These are phyloP conservation scores for Drosophila longiperda DNA, from an alignment of 2,888 invertebrate genomes.

Conservation along the genomic window DNA sequence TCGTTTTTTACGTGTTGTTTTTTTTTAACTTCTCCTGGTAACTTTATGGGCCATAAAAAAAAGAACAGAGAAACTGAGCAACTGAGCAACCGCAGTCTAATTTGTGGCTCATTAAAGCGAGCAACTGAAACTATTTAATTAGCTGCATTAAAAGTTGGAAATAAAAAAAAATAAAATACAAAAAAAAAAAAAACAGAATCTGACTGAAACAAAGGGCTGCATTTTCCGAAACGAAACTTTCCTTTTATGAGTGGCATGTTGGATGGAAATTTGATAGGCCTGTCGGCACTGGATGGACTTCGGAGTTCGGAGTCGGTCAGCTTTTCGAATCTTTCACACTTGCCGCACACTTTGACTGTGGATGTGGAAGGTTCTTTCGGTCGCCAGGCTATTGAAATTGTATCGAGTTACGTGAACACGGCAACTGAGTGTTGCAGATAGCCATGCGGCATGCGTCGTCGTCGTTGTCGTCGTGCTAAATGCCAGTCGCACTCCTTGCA, in stretches of 20 bases:
- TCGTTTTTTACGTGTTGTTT: slow-evolving; percentile 38
- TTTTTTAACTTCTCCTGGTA: slow-evolving; percentile 19
- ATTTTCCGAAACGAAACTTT: slow-evolving; percentile 62
- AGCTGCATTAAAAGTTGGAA: slow-evolving; percentile 49
- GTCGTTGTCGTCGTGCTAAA: slow-evolving; percentile 54
- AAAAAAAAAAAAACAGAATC: slow-evolving; percentile 4
- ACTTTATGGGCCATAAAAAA: slow-evolving; percentile 70
- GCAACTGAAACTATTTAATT: slow-evolving; percentile 75
- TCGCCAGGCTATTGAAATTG: slow-evolving; percentile 68
- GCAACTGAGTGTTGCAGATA: slow-evolving; percentile 61
- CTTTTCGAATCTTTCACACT: slow-evolving; percentile 74
- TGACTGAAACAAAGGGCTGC: slow-evolving; percentile 52
- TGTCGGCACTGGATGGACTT: slow-evolving; percentile 58
- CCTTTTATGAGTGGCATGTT: slow-evolving; percentile 53
- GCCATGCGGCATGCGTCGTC: slow-evolving; percentile 18
- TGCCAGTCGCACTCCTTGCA: slow-evolving; percentile 65
- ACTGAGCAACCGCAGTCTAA: slow-evolving; percentile 61
- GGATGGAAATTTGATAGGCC: slow-evolving; percentile 70
- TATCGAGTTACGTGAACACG: slow-evolving; percentile 69
- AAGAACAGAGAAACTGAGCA: slow-evolving; percentile 24
- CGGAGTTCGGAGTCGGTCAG: slow-evolving; percentile 46
- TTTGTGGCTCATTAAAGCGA: slow-evolving; percentile 65
- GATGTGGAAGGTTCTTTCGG: slow-evolving; percentile 45
- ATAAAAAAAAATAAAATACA: not conserved
- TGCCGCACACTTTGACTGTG: slow-evolving; percentile 73